Conservation (phyloP, 1,140 invertebrate species). For the Conus ventricosus region DNA sequence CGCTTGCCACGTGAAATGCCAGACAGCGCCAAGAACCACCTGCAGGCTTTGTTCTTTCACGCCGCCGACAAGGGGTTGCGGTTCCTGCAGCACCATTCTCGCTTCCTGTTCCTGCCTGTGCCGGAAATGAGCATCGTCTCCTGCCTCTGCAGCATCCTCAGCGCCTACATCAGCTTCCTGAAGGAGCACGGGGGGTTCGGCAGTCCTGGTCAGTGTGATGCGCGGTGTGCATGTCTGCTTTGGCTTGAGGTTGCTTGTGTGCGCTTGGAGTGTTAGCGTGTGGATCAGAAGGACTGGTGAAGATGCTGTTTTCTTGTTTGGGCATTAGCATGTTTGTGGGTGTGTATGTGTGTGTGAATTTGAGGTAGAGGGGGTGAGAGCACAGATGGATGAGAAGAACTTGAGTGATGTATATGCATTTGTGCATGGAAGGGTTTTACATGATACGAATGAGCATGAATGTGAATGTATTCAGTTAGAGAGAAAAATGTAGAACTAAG, state of each 20-base stretch:
- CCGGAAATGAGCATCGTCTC: conserved; percentile 67
- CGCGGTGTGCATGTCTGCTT: background rate
- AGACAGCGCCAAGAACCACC: conserved; percentile 72
- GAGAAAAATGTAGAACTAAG: too few species aligned
- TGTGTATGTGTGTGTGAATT: background rate
- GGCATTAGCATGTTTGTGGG: background rate
- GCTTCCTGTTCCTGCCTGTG: conserved; percentile 61
- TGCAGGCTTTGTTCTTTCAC: conserved; percentile 79
- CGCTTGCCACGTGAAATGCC: conserved; percentile 70
- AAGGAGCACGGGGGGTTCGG: conserved; percentile 71
- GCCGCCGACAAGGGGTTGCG: conserved; percentile 80
- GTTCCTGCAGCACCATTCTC: conserved; percentile 71
- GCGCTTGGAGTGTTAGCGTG: too few species aligned
- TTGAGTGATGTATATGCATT: too few species aligned
- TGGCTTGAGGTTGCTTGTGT: background rate
- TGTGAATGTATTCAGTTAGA: too few species aligned
- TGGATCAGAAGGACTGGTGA: too few species aligned
- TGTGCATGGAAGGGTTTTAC: too few species aligned
- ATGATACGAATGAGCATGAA: too few species aligned
- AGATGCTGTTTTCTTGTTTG: too few species aligned
- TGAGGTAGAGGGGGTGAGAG: background rate
- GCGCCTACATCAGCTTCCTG: conserved; percentile 70
- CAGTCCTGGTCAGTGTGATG: conserved; percentile 56
- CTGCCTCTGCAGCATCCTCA: conserved; percentile 69
- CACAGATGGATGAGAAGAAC: too few species aligned